phyloP scores from a whole-genome alignment of 2,888 invertebrate genomes.

The Heliconius erato region DNA sequence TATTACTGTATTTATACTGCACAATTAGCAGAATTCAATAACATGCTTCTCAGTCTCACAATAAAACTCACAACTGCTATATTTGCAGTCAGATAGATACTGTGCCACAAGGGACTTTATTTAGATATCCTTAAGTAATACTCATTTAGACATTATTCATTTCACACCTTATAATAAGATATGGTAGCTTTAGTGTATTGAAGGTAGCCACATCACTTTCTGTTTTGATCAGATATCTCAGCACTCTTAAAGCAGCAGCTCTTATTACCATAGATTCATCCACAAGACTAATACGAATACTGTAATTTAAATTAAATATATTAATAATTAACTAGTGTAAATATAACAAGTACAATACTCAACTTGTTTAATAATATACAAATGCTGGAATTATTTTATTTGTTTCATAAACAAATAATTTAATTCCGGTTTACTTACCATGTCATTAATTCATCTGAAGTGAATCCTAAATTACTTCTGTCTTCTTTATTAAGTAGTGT shows the following conservation, averaged over 20 bases:
- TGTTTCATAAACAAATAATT: conserved; percentile 5
- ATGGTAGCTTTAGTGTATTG: conserved; percentile 93
- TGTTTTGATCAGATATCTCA: conserved; percentile 93
- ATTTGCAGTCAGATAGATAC: too few relatives aligned
- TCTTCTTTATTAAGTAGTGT: conserved; percentile 90
- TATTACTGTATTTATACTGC: too few relatives aligned
- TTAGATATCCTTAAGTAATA: too few relatives aligned
- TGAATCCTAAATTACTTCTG: conserved; percentile 88
- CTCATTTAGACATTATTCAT: conserved; percentile 2
- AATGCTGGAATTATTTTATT: background rate
- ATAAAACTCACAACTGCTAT: too few relatives aligned
- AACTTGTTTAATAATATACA: background rate
- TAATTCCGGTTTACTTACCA: conserved; percentile 63
- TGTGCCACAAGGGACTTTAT: too few relatives aligned
- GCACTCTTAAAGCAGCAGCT: conserved; percentile 94
- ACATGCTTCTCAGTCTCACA: too few relatives aligned
- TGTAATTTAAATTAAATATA: conserved; percentile 68
- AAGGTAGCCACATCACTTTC: conserved; percentile 92
- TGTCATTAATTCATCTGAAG: conserved; percentile 90
- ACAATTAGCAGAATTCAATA: too few relatives aligned
- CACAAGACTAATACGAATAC: conserved; percentile 93
- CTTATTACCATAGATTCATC: conserved; percentile 96
- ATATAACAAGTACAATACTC: background rate
- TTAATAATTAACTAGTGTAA: background rate
- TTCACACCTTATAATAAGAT: conserved; percentile 91